These are phyloP conservation scores for Macrophya annulata DNA, from an alignment of 2,888 invertebrate genomes.

Conservation along the genomic window DNA sequence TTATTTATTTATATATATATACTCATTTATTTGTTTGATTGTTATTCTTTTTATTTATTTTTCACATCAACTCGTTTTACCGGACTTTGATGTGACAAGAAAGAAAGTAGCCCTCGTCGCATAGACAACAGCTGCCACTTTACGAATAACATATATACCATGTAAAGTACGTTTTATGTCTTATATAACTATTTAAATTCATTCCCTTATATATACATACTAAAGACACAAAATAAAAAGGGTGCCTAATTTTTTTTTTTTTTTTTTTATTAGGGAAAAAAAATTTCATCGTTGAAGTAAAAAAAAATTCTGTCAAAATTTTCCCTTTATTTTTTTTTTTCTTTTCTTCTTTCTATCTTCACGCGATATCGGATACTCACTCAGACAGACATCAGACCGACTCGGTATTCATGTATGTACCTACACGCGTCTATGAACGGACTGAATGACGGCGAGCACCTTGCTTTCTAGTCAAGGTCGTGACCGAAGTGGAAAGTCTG, in stretches of 20 bases:
- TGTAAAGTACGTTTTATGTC: neutral
- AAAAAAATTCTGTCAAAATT: neutral
- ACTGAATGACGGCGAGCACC: slow-evolving; percentile 37
- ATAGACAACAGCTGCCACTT: neutral
- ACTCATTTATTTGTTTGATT: neutral
- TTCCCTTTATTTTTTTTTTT: neutral
- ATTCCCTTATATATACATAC: too few species aligned
- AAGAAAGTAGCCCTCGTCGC: slow-evolving; percentile 12
- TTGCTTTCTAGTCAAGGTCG: slow-evolving; percentile 65
- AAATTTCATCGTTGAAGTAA: neutral
- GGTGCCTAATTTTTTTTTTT: too few species aligned
- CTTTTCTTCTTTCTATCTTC: neutral
- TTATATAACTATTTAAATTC: too few species aligned
- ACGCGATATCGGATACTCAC: slow-evolving; percentile 13
- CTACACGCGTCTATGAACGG: slow-evolving; percentile 40
- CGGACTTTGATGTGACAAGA: neutral
- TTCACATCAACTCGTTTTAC: neutral
- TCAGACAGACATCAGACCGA: slow-evolving; percentile 66
- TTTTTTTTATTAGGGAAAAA: neutral
- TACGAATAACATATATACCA: neutral
- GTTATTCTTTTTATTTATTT: neutral
- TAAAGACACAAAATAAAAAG: neutral
- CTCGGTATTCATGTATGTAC: slow-evolving; percentile 55
- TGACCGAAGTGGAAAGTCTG: slow-evolving; percentile 64
- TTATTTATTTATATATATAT: neutral